Percentiles rank a stretch among this genome's conserved stretches.
phyloP scores from a whole-genome alignment of 64 coral and sea anemone species.

The Actinia equina region DNA sequence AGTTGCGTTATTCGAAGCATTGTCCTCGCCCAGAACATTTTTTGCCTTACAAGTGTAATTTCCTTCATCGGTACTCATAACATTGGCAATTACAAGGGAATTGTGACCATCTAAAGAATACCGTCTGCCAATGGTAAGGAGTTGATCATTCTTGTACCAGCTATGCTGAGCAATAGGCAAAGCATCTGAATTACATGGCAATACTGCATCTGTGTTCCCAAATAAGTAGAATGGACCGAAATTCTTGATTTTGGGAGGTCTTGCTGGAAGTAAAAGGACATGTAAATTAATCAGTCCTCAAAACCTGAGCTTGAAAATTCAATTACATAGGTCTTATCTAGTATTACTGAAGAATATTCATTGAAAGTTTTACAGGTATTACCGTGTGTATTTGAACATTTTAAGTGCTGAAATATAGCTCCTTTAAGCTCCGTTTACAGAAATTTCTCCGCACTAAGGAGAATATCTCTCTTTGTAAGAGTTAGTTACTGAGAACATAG shows the following conservation, averaged over 20 bases:
- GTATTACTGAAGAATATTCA: no score
- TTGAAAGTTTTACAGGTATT: no score
- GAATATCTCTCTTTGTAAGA: no score
- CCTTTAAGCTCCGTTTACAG: no score
- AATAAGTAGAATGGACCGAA: slow-evolving; percentile 59
- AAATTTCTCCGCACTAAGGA: no score
- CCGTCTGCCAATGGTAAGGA: not conserved
- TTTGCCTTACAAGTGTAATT: slow-evolving; percentile 14
- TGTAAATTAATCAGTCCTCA: not conserved
- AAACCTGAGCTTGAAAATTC: no score
- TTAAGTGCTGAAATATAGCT: no score
- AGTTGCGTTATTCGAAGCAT: not conserved
- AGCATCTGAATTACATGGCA: slow-evolving; percentile 41
- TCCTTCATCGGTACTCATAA: not conserved
- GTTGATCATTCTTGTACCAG: slow-evolving; percentile 32
- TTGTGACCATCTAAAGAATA: not conserved
- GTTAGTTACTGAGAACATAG: no score
- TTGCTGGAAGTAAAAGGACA: slow-evolving; percentile 4
- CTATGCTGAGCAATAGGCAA: not conserved
- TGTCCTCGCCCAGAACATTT: slow-evolving; percentile 12
- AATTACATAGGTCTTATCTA: no score
- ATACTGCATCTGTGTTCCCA: not conserved
- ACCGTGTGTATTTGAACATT: no score
- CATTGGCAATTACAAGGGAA: slow-evolving; percentile 12
- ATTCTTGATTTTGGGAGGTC: not conserved